Base-by-base conservation (phyloP, 2,888 invertebrate genomes). In the Melieria crassipennis region DNA sequence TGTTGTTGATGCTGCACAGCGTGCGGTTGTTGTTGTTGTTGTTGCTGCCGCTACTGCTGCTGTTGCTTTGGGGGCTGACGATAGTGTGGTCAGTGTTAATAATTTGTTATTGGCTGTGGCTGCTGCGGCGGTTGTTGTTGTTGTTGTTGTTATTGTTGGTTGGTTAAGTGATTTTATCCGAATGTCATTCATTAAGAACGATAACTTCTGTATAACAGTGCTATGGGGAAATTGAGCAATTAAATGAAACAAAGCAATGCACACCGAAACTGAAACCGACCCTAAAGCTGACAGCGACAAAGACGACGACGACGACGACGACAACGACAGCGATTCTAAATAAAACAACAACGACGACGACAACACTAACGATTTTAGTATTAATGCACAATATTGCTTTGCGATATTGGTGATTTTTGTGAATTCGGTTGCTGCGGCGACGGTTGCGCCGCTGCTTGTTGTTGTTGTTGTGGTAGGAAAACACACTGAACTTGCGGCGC, bases 121-220 rank as follows among this genome's bases (percentile, higher is more conserved):
- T 65, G 56, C 52, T 52, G 52, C 9, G 52, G 5, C 16, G 58
- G 13, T 30, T 46, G 10, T 66, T 61, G 46, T 52, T 66, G 46
- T 52, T 66, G 42, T 66, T 47, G 45, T 47, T 47, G 50, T 45
- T 58, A 7, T 74, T 67, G 45, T 70, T 66, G 52, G 60, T 63
- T 78, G 74, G 76, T 80, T 78, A 77, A 79, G 79, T 77, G 79
- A 79, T 78, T 84, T 85, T 73, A 81, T 82, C 83, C 84, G 83
- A 81, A 83, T 80, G 79, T 83, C 86, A 85, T 86, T 84, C 87
- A 86, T 86, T 83, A 87, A 86, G 84, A 85, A 84, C 79, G 81
- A 80, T 82, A 81, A 78, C 77, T 80, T 79, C 72, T 78, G 79
- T 80, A 84, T 81, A 81, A 83, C 82, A 78, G 80, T 78, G 77